Base-by-base conservation (phyloP, 2,888 invertebrate species). In the Lapara coniferarum region DNA sequence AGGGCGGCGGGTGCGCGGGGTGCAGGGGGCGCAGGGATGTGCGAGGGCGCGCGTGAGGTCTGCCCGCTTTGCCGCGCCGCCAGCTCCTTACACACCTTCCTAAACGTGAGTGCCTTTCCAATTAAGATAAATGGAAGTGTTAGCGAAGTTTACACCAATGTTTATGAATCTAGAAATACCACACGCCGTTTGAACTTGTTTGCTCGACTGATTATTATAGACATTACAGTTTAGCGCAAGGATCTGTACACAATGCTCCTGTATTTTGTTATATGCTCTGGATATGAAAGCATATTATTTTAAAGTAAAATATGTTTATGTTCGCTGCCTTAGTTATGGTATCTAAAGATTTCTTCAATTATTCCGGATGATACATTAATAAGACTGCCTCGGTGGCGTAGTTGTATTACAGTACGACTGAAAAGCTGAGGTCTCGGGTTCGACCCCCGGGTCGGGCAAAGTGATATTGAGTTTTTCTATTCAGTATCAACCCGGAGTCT, bases 11-110 rank as follows among this genome's bases (percentile, higher is more conserved):
- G 59, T n/a, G 59, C 14, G 58, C 46, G 12, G 49, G 10, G 51
- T 19, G 66, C 19, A 25, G 56, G 19, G 37, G 16, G 66, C 51
- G 52, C 13, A 53, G 74, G 75, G 63, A 19, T 8, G 19, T 14
- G 73, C 77, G 78, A 78, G 79, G 82, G 83, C 83, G 84, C 85
- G 88, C 83, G 89, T 89, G 89, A 85, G 89, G 90, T 90, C 90
- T 84, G 78, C 79, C 74, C 77, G 78, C 80, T 85, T 85, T 87
- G 79, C 76, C 73, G 66, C 71, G 77, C 81, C 81, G 81, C 81
- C 81, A 71, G 72, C 75, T 75, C 74, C 72, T 74, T 71, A 73
- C 77, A 81, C 80, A 81, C 80, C 77, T 81, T 75, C 74, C 76
- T 68, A 71, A 67, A 51, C 56, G 66, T 67, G 67, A 67, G 69